Percentiles rank a stretch among this genome's conserved stretches.
These are phyloP conservation scores for Pseudococcus jackbeardsleyi DNA, from an alignment of 2,888 invertebrate species.

Conservation along the genomic window DNA sequence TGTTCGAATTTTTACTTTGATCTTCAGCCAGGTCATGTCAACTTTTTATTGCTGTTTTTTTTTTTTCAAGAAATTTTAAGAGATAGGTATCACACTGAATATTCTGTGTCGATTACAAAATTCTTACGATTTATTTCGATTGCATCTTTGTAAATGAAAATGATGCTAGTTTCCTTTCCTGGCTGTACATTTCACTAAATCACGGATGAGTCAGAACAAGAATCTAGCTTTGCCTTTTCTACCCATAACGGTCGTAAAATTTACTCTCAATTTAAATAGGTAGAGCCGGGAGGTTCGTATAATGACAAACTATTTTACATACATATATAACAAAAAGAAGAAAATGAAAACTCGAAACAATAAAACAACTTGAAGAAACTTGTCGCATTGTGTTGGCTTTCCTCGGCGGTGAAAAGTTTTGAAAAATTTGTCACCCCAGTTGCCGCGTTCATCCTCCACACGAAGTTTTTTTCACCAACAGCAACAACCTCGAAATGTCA, in stretches of 20 bases:
- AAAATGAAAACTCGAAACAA: conserved; percentile 4
- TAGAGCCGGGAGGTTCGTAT: not conserved
- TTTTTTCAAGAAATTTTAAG: no score
- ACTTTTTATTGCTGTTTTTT: no score
- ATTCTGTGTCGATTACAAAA: no score
- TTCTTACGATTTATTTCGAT: no score
- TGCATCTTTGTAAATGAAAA: no score
- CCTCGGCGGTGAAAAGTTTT: conserved; percentile 20
- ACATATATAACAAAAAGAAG: not conserved
- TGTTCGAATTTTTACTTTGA: no score
- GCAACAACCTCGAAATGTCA: conserved; percentile 14
- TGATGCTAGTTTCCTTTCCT: no score
- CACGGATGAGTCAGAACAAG: no score
- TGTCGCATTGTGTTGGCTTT: not conserved
- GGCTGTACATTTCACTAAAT: no score
- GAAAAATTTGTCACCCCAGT: not conserved
- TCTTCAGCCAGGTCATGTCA: no score
- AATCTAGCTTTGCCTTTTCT: no score
- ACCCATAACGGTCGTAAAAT: not conserved
- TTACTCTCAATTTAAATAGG: not conserved
- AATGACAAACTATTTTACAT: not conserved
- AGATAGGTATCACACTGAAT: no score
- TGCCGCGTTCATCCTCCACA: not conserved
- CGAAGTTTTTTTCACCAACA: not conserved
- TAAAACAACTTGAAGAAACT: conserved; percentile 10